These are phyloP conservation scores for Eledone cirrhosa DNA, from an alignment of 2,888 invertebrate genomes.

Conservation along the genomic window DNA sequence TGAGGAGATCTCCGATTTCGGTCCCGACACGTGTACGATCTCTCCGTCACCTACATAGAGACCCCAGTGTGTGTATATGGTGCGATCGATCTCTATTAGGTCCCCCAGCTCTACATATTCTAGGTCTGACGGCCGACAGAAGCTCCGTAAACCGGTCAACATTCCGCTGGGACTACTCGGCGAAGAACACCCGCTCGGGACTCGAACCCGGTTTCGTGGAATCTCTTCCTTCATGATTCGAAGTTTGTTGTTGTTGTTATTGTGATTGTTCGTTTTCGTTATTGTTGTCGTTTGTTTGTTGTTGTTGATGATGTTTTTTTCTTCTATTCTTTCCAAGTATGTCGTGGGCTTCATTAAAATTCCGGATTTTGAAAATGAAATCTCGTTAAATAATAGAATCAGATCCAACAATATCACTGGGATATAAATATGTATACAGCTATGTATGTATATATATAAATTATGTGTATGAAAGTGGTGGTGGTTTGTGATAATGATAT, in stretches of 20 bases:
- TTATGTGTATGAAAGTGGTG: no score
- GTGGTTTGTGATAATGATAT: no score
- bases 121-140: conserved; percentile 21
- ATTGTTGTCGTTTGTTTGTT: no score
- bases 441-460: no score
- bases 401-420: no score
- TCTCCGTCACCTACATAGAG: conserved; percentile 54
- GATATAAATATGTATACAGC: no score
- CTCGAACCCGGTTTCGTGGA: neutral
- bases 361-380: no score
- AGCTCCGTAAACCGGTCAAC: conserved; percentile 4
- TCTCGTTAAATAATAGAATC: no score
- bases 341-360: no score
- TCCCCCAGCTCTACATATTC: conserved; percentile 44
- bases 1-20: conserved; percentile 40
- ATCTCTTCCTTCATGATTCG: conserved; percentile 12
- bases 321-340: no score
- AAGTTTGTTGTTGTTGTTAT: neutral
- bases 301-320: no score
- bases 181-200: neutral
- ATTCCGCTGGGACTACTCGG: conserved; percentile 9
- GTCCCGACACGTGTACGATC: conserved; percentile 50
- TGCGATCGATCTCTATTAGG: conserved; percentile 56
- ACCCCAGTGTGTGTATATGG: conserved; percentile 56
- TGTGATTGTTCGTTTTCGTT: no score